A percentile compares a stretch with the other conserved stretches of the same genome.
These are phyloP conservation scores for Silurus meridionalis DNA, from an alignment of 2,113 vertebrate genomes.

Conservation along the genomic window DNA sequence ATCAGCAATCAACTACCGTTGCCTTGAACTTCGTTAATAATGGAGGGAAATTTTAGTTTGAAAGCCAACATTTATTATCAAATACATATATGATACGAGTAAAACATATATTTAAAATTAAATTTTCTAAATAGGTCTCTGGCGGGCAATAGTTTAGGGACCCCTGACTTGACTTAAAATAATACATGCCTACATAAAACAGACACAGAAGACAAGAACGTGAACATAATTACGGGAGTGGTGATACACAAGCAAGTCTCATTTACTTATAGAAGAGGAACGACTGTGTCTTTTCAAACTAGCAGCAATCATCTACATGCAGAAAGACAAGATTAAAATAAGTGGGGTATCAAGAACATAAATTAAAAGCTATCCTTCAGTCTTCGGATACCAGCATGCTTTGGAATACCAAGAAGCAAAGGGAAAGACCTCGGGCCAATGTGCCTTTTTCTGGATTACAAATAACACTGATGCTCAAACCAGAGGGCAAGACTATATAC, in stretches of 20 bases:
- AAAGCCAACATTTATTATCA: no score
- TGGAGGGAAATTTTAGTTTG: no score
- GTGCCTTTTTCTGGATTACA: background rate
- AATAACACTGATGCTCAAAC: slow-evolving; percentile 15
- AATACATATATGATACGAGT: no score
- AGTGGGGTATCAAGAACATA: background rate
- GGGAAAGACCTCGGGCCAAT: background rate
- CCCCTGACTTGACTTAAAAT: no score
- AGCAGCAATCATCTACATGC: background rate
- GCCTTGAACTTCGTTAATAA: no score
- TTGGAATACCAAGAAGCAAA: background rate
- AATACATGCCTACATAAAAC: background rate
- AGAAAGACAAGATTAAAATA: background rate
- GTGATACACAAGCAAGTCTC: slow-evolving; percentile 6
- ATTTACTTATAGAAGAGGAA: background rate
- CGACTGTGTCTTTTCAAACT: background rate
- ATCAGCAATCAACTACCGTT: no score
- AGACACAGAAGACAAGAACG: background rate
- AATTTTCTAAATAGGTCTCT: no score
- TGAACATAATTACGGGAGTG: background rate
- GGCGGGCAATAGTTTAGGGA: no score
- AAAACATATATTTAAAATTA: no score
- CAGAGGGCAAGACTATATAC: slow-evolving; percentile 6
- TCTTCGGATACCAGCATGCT: slow-evolving; percentile 3
- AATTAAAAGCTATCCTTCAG: background rate